phyloP scores from a whole-genome alignment of 2,888 invertebrate species.

The Amiota minor region DNA sequence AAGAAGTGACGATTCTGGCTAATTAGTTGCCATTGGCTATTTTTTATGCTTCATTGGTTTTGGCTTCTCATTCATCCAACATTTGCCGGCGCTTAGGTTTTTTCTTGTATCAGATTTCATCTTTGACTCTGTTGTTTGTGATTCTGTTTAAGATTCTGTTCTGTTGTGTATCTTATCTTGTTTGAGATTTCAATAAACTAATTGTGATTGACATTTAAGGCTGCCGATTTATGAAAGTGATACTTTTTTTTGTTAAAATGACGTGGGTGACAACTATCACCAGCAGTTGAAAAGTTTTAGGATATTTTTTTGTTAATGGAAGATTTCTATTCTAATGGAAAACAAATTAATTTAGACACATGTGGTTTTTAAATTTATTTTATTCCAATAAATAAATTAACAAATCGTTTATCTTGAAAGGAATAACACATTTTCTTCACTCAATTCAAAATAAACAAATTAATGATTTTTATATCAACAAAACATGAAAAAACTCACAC shows the following conservation, averaged over 20 bases:
- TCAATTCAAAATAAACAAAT: too few species aligned
- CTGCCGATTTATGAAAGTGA: conserved; percentile 9
- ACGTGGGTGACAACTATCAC: not conserved
- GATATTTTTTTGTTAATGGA: too few species aligned
- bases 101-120: conserved; percentile 54
- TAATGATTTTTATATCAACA: not conserved
- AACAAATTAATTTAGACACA: not conserved
- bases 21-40: conserved; percentile 58
- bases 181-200: conserved; percentile 19
- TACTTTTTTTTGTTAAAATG: conserved; percentile 1
- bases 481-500: not conserved
- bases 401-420: too few species aligned
- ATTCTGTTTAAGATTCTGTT: conserved; percentile 32
- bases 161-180: not conserved
- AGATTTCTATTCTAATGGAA: too few species aligned
- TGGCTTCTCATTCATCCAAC: conserved; percentile 12
- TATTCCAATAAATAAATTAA: too few species aligned
- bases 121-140: conserved; percentile 55
- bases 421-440: too few species aligned
- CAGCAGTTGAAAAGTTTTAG: too few species aligned
- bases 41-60: conserved; percentile 56
- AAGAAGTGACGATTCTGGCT: conserved; percentile 67
- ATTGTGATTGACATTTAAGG: conserved; percentile 18
- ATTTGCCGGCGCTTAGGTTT: conserved; percentile 9
- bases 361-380: not conserved